Conservation (phyloP, 2,888 invertebrate genomes). For the Hirtodrosophila alboralis region DNA sequence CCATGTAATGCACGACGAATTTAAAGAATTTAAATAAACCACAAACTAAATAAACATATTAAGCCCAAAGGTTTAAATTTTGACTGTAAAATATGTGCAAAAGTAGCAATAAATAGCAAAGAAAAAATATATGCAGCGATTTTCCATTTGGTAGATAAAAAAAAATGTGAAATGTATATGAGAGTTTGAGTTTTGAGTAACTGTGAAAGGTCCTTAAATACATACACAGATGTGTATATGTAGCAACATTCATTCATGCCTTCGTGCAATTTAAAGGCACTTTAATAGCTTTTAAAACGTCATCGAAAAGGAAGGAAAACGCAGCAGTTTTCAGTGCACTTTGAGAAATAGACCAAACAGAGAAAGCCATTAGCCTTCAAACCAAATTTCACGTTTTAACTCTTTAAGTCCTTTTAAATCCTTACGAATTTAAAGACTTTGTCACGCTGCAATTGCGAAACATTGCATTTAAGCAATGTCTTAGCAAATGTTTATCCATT, state of each 20-base stretch:
- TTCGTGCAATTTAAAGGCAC: conserved; percentile 24
- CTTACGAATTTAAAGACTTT: conserved; percentile 11
- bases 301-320: conserved; percentile 18
- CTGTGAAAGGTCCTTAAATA: background rate
- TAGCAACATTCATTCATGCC: background rate
- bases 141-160: conserved; percentile 3
- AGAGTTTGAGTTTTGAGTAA: conserved; percentile 15
- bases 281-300: conserved; percentile 39
- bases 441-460: conserved; percentile 22
- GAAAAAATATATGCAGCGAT: background rate
- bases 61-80: background rate
- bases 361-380: conserved; percentile 21
- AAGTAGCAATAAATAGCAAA: conserved; percentile 45
- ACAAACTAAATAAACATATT: background rate
- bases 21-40: background rate
- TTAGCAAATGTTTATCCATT: conserved; percentile 24
- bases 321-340: conserved; percentile 23
- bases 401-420: conserved; percentile 1
- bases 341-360: conserved; percentile 1
- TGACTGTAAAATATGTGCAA: conserved; percentile 27
- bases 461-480: conserved; percentile 13
- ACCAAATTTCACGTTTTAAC: conserved; percentile 23
- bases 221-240: background rate
- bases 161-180: conserved; percentile 30
- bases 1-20: conserved; percentile 1